phyloP scores from a whole-genome alignment of 2,113 vertebrate species.

The Struthio camelus region DNA sequence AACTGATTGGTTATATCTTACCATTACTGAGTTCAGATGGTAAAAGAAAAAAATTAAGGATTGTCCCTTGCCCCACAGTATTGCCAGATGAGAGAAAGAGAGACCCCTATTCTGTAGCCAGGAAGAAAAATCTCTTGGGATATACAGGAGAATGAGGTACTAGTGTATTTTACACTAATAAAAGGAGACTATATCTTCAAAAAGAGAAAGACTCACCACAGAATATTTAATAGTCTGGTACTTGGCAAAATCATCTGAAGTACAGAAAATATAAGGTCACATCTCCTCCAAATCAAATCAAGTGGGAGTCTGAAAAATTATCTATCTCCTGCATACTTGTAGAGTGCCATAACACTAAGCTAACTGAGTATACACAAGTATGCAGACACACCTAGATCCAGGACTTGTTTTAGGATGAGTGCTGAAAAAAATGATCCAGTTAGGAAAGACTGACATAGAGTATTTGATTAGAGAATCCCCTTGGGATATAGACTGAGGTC shows the following conservation, averaged over 20 bases:
- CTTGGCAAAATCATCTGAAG: background rate
- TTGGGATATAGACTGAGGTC: background rate
- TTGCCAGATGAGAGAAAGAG: background rate
- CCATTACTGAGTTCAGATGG: background rate
- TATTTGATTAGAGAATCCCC: background rate
- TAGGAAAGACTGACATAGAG: background rate
- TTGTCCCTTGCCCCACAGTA: background rate
- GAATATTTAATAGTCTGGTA: background rate
- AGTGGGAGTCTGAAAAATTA: background rate
- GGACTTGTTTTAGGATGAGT: background rate
- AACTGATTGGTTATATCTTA: background rate
- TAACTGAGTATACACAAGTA: background rate
- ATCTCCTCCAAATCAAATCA: background rate
- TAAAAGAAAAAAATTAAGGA: slow-evolving; percentile 13
- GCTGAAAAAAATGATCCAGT: background rate
- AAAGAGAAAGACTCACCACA: background rate
- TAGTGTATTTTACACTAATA: background rate
- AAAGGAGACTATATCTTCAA: background rate
- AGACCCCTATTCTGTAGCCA: background rate
- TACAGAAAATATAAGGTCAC: background rate
- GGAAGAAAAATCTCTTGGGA: background rate
- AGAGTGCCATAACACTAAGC: background rate
- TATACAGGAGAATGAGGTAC: background rate
- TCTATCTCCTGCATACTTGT: background rate
- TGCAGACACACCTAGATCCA: background rate